These are phyloP conservation scores for Chlorocebus sabaeus DNA, from an alignment of 2,113 vertebrate genomes.

Conservation along the genomic window DNA sequence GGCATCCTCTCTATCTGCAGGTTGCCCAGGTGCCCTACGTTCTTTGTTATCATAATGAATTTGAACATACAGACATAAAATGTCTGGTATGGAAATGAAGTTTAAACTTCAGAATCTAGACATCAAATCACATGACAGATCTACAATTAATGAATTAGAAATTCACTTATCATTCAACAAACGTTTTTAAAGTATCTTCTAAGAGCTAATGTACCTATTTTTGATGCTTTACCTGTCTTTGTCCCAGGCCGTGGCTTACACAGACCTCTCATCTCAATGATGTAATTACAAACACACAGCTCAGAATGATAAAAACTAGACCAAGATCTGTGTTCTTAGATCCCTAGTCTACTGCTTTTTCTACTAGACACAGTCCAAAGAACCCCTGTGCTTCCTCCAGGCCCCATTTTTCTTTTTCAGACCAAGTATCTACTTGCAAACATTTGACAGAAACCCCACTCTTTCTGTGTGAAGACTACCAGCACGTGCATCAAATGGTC, in stretches of 20 bases:
- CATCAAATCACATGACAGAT: neutral
- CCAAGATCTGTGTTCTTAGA: neutral
- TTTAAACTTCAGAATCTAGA: neutral
- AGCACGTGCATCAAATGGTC: neutral
- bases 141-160: neutral
- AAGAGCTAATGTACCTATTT: neutral
- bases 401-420: neutral
- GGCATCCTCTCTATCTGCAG: neutral
- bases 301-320: neutral
- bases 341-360: neutral
- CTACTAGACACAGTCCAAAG: neutral
- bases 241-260: neutral
- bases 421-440: neutral
- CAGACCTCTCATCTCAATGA: neutral
- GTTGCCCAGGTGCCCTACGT: neutral
- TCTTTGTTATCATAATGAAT: neutral
- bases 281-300: neutral
- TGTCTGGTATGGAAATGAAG: neutral
- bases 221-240: too few relatives aligned
- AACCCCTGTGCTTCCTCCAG: neutral
- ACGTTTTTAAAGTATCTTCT: neutral
- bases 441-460: neutral
- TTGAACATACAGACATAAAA: neutral
- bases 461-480: neutral
- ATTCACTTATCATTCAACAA: neutral